These are phyloP conservation scores for Caranx melampygus DNA, from an alignment of 2,113 vertebrate genomes.

Conservation along the genomic window DNA sequence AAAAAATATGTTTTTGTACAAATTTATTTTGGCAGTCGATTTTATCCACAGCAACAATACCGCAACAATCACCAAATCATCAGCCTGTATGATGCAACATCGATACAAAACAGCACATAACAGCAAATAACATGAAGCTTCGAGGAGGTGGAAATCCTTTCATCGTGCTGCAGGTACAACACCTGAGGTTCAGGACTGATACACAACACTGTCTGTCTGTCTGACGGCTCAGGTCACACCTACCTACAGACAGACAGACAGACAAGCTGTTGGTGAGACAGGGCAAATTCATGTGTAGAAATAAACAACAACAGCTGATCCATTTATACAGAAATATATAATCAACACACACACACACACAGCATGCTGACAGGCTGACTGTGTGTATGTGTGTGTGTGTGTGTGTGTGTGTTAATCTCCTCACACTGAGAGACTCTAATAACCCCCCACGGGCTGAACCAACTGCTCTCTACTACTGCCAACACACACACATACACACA, in stretches of 20 bases:
- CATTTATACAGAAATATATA: slow-evolving; percentile 71
- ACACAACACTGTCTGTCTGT: background rate
- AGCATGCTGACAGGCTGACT: slow-evolving; percentile 54
- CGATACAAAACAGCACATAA: background rate
- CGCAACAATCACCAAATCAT: background rate
- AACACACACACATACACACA: slow-evolving; percentile 52
- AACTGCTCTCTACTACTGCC: slow-evolving; percentile 78
- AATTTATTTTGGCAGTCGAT: too few relatives aligned
- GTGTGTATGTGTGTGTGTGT: slow-evolving; percentile 34
- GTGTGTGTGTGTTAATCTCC: slow-evolving; percentile 74
- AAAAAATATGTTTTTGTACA: too few relatives aligned
- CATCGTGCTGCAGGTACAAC: background rate
- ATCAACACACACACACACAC: slow-evolving; percentile 56
- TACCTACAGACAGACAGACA: slow-evolving; percentile 5
- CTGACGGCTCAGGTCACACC: slow-evolving; percentile 13
- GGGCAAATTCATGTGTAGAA: slow-evolving; percentile 48
- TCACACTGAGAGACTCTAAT: slow-evolving; percentile 78
- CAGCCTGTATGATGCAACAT: background rate
- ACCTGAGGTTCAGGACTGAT: background rate
- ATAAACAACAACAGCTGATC: slow-evolving; percentile 72
- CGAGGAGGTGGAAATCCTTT: background rate
- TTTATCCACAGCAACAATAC: background rate
- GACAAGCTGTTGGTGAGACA: slow-evolving; percentile 25
- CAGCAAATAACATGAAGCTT: background rate
- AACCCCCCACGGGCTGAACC: slow-evolving; percentile 76